These are phyloP conservation scores for Parascotia fuliginaria DNA, from an alignment of 2,888 invertebrate genomes.

Conservation along the genomic window DNA sequence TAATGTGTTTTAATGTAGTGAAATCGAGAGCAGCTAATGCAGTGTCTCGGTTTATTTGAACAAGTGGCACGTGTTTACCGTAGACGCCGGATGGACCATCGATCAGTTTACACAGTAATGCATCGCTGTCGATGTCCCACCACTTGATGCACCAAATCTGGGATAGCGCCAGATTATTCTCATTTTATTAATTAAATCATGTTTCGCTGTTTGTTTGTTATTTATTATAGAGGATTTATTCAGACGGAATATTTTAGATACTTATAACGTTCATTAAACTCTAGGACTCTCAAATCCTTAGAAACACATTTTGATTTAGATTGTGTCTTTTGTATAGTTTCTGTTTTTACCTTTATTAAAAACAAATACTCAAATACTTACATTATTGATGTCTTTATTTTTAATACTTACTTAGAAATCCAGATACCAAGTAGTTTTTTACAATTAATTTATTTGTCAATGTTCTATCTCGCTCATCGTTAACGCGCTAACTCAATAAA, in stretches of 20 bases:
- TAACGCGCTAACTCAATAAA: not conserved
- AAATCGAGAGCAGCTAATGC: constrained; percentile 84
- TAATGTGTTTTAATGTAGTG: constrained; percentile 85
- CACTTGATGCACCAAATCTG: constrained; percentile 57
- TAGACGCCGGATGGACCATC: constrained; percentile 81
- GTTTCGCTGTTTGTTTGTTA: constrained; percentile 8
- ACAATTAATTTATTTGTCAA: not conserved
- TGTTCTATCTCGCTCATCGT: not conserved
- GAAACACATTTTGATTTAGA: too few relatives aligned
- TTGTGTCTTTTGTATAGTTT: too few relatives aligned
- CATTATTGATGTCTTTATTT: too few relatives aligned
- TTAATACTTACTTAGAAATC: too few relatives aligned
- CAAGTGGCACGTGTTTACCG: constrained; percentile 84
- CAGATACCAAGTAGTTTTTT: too few relatives aligned
- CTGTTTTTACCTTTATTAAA: too few relatives aligned
- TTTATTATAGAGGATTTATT: too few relatives aligned
- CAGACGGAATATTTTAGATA: too few relatives aligned
- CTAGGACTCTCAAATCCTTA: too few relatives aligned
- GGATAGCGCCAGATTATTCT: constrained; percentile 35
- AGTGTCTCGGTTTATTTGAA: constrained; percentile 80
- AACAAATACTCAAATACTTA: too few relatives aligned
- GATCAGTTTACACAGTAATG: constrained; percentile 83
- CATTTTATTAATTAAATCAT: constrained; percentile 31
- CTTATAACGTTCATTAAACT: too few relatives aligned
- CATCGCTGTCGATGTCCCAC: constrained; percentile 73